These are phyloP conservation scores for Willisornis vidua DNA, from an alignment of 2,113 vertebrate genomes.

Conservation along the genomic window DNA sequence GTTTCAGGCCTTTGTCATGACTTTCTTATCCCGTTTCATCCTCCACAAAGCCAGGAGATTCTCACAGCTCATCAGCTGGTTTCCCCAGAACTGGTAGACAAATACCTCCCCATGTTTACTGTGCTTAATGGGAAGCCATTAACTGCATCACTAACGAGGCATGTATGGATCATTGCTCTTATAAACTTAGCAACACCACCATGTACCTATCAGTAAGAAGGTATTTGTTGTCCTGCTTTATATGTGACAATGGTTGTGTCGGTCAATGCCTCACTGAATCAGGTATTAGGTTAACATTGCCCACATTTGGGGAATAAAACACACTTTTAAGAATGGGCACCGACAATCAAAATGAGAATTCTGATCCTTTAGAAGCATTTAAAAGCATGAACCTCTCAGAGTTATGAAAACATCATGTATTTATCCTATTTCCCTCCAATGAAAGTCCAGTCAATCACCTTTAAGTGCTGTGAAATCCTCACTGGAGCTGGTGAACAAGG, in stretches of 20 bases:
- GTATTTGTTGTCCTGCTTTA: background rate
- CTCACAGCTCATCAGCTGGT: constrained; percentile 3
- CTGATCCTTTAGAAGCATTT: background rate
- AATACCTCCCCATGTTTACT: background rate
- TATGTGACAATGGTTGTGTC: background rate
- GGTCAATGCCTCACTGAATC: background rate
- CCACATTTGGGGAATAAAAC: background rate
- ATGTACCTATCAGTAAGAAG: background rate
- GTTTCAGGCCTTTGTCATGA: constrained; percentile 9
- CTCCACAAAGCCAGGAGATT: constrained; percentile 10
- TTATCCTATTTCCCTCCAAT: background rate
- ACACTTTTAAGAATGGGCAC: background rate
- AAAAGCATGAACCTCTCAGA: background rate
- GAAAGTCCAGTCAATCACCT: background rate
- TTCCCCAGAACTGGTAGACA: background rate
- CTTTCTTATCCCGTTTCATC: background rate
- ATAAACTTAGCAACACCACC: background rate
- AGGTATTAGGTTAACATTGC: background rate
- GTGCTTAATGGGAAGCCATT: background rate
- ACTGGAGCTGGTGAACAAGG: background rate
- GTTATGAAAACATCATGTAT: fast-evolving
- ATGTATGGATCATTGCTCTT: fast-evolving
- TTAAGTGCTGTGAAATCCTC: background rate
- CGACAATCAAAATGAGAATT: background rate
- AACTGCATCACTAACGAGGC: background rate